A percentile compares a stretch with the other conserved stretches of the same genome.
phyloP scores from a whole-genome alignment of 2,888 invertebrate species.

The Cerastis rubricosa region DNA sequence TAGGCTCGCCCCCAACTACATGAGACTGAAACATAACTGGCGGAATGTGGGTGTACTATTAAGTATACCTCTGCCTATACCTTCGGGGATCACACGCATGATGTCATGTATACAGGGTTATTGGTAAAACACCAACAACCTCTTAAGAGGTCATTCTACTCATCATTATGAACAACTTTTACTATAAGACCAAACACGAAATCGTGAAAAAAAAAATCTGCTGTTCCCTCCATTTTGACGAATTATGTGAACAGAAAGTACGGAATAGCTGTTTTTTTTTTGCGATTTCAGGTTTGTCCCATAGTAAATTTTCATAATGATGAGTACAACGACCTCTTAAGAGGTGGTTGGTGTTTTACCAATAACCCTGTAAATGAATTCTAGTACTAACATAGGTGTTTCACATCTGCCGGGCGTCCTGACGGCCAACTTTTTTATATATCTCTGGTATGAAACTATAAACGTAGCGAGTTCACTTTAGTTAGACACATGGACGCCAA shows the following conservation, averaged over 20 bases:
- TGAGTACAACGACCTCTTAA: no score
- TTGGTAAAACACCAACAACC: no score
- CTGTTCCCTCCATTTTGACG: no score
- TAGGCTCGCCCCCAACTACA: neutral
- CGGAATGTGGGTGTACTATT: neutral
- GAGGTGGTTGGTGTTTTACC: no score
- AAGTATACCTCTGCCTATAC: neutral
- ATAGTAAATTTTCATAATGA: no score
- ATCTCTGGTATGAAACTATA: conserved; percentile 27
- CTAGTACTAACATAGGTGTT: neutral
- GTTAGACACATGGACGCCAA: conserved; percentile 7
- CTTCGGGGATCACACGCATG: neutral
- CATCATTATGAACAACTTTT: no score
- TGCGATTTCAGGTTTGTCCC: no score
- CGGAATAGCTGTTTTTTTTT: no score
- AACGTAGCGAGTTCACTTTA: conserved; percentile 7
- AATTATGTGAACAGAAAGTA: no score
- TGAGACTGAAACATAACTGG: neutral
- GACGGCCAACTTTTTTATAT: neutral
- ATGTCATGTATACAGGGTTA: neutral
- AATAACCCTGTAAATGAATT: neutral
- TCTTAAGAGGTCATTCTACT: no score
- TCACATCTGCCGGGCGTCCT: neutral
- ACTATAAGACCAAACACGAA: no score
- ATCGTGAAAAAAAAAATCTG: no score